Percentiles rank a stretch among this genome's conserved stretches.
Evolutionary conservation across 2,888 invertebrate species (phyloP).

Genomic region (Pollenia angustigena): DNA sequence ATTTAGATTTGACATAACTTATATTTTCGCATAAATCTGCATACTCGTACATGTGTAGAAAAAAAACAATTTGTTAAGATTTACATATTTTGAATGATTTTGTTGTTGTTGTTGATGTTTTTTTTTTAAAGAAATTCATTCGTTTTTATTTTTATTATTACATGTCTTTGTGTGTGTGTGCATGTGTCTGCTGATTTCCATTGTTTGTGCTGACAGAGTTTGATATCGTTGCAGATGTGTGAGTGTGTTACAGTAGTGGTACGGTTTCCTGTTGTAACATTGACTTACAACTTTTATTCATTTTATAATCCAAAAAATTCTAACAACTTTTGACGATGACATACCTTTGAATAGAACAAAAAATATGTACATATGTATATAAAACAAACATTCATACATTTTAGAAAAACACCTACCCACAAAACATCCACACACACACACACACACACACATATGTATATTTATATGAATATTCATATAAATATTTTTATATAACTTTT

Average conservation of each 20-base stretch:
- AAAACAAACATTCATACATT: slow-evolving; percentile 23
- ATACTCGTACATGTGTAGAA: slow-evolving; percentile 20
- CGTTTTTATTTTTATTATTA: not conserved
- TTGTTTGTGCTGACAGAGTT: slow-evolving; percentile 63
- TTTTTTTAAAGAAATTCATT: slow-evolving; percentile 16
- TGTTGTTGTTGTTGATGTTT: not conserved
- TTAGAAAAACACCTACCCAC: slow-evolving; percentile 10
- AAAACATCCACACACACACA: not conserved
- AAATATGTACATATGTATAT: not conserved
- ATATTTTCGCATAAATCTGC: slow-evolving; percentile 68
- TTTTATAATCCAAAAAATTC: slow-evolving; percentile 41
- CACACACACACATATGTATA: not conserved
- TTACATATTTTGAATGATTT: slow-evolving; percentile 52
- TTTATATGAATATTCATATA: slow-evolving; percentile 46
- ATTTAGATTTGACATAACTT: slow-evolving; percentile 57
- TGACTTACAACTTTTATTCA: slow-evolving; percentile 66
- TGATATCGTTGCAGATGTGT: slow-evolving; percentile 50
- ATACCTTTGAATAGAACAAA: slow-evolving; percentile 24
- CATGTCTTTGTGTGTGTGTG: too few relatives aligned
- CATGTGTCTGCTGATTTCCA: not conserved
- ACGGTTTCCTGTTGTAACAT: slow-evolving; percentile 70
- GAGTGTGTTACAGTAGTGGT: not conserved
- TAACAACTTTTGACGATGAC: slow-evolving; percentile 41
- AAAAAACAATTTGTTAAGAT: slow-evolving; percentile 63
- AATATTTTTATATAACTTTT: not conserved